phyloP scores from a whole-genome alignment of 2,113 vertebrate genomes.

The Embiotoca jacksoni region DNA sequence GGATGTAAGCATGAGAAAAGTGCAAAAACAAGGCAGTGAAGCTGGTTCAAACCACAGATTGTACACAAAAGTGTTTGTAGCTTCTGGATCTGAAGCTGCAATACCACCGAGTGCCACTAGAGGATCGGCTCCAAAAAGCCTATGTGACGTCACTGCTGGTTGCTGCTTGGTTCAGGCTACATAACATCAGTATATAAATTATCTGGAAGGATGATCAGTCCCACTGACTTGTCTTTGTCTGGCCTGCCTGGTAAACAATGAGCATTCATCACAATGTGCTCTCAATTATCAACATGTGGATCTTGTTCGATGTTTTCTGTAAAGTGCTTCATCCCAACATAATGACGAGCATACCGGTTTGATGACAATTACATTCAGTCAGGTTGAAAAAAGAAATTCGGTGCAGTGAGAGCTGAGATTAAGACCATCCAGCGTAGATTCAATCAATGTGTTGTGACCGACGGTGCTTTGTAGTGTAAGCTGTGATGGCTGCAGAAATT shows the following conservation, averaged over 20 bases:
- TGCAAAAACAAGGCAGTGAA: too few relatives aligned
- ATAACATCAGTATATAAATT: too few relatives aligned
- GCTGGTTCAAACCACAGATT: too few relatives aligned
- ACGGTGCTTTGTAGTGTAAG: slow-evolving; percentile 69
- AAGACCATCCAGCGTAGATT: slow-evolving; percentile 63
- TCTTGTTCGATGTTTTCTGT: slow-evolving; percentile 53
- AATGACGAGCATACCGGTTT: slow-evolving; percentile 51
- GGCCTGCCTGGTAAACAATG: slow-evolving; percentile 41
- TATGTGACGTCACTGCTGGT: too few relatives aligned
- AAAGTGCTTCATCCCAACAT: slow-evolving; percentile 40
- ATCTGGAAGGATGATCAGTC: slow-evolving; percentile 15
- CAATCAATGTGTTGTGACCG: slow-evolving; percentile 77
- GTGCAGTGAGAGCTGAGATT: slow-evolving; percentile 64
- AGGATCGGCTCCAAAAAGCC: too few relatives aligned
- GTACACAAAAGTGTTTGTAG: too few relatives aligned
- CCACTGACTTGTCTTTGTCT: slow-evolving; percentile 29
- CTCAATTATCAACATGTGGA: slow-evolving; percentile 60
- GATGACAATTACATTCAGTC: slow-evolving; percentile 57
- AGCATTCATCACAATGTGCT: slow-evolving; percentile 59
- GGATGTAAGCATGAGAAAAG: too few relatives aligned
- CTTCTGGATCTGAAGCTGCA: too few relatives aligned
- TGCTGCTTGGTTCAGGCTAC: too few relatives aligned
- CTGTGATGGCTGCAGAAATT: slow-evolving; percentile 73
- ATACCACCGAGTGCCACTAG: too few relatives aligned
- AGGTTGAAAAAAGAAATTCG: slow-evolving; percentile 47